These are phyloP conservation scores for Lysandra bellargus DNA, from an alignment of 2,888 invertebrate species.

Conservation along the genomic window DNA sequence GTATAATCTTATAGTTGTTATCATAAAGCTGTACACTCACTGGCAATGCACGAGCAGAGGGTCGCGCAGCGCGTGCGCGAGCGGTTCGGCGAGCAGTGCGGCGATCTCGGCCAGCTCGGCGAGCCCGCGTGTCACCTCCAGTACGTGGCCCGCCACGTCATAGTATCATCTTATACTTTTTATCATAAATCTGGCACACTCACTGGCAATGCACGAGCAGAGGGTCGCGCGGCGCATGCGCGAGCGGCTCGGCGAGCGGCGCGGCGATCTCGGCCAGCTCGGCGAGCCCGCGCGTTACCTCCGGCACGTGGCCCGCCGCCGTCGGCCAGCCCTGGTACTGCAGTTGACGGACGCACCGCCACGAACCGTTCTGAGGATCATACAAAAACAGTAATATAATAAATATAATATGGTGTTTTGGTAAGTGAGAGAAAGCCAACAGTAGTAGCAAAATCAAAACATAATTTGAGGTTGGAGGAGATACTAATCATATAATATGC, in stretches of 20 bases:
- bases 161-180: too few relatives aligned
- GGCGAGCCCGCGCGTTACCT: slow-evolving; percentile 91
- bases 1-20: too few relatives aligned
- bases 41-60: slow-evolving; percentile 92
- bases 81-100: slow-evolving; percentile 69
- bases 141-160: slow-evolving; percentile 92
- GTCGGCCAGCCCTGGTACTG: slow-evolving; percentile 97
- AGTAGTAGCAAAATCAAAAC: too few relatives aligned
- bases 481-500: too few relatives aligned
- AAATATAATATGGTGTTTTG: too few relatives aligned
- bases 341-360: slow-evolving; percentile 88
- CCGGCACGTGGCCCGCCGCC: slow-evolving; percentile 93
- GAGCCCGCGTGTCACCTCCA: slow-evolving; percentile 92
- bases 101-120: slow-evolving; percentile 92
- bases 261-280: slow-evolving; percentile 90
- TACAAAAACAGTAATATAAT: too few relatives aligned
- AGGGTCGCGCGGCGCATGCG: slow-evolving; percentile 73
- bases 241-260: slow-evolving; percentile 69
- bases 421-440: too few relatives aligned
- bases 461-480: too few relatives aligned
- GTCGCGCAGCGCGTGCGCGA: slow-evolving; percentile 58
- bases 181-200: too few relatives aligned
- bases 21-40: too few relatives aligned
- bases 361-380: slow-evolving; percentile 84
- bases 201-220: slow-evolving; percentile 89